These are phyloP conservation scores for Melanchra persicariae DNA, from an alignment of 2,888 invertebrate genomes.

Conservation along the genomic window DNA sequence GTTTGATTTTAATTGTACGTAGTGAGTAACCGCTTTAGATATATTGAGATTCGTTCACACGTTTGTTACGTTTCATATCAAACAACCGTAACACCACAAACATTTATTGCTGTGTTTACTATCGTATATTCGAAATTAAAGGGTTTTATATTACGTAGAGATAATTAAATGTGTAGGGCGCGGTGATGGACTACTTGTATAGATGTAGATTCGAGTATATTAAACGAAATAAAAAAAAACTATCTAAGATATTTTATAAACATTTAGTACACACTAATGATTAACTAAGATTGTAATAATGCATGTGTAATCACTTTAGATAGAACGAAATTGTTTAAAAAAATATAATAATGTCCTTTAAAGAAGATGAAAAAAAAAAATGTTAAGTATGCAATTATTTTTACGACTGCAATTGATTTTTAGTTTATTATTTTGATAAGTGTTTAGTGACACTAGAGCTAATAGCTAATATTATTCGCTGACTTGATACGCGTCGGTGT, in stretches of 20 bases:
- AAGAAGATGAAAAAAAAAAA: slow-evolving; percentile 66
- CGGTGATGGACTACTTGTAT: slow-evolving; percentile 86
- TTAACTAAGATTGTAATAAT: slow-evolving; percentile 79
- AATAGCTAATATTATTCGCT: slow-evolving; percentile 71
- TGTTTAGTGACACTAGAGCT: slow-evolving; percentile 72
- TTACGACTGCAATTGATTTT: slow-evolving; percentile 76
- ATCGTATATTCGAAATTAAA: slow-evolving; percentile 77
- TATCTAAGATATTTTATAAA: slow-evolving; percentile 83
- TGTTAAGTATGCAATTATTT: slow-evolving; percentile 68
- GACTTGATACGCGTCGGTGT: slow-evolving; percentile 63
- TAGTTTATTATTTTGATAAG: slow-evolving; percentile 73
- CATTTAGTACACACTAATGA: slow-evolving; percentile 84
- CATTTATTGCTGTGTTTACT: slow-evolving; percentile 83
- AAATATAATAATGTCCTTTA: slow-evolving; percentile 71
- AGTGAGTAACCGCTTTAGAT: slow-evolving; percentile 74
- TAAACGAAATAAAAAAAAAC: slow-evolving; percentile 77
- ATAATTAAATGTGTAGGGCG: slow-evolving; percentile 80
- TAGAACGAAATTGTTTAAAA: slow-evolving; percentile 82
- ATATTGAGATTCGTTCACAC: slow-evolving; percentile 74
- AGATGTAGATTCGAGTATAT: slow-evolving; percentile 82
- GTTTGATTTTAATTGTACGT: slow-evolving; percentile 72
- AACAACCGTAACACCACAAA: slow-evolving; percentile 65
- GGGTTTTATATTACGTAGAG: slow-evolving; percentile 81
- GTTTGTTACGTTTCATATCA: slow-evolving; percentile 86
- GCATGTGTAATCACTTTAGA: slow-evolving; percentile 85